Base-by-base conservation (phyloP, 64 coral and sea anemone genomes). In the Montipora sp. region DNA sequence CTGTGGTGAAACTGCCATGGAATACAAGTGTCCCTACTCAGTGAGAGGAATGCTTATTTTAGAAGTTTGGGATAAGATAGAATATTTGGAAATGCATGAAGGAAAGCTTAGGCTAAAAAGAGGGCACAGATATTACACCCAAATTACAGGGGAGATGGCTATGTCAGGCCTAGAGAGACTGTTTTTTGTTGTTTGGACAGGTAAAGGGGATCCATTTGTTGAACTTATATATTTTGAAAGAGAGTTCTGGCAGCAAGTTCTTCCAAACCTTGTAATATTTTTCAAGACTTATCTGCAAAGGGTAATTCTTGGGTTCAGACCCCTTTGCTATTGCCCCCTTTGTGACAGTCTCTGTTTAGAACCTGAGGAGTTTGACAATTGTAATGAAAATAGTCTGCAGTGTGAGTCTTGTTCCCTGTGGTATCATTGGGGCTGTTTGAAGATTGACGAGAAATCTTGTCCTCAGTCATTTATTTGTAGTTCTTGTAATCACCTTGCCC, bases 361-460 rank as follows among this genome's bases (percentile, higher is more conserved):
- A 81, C 79, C 78, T 10, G 92, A 93, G 15, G 91, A 93, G 27
- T 93, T 93, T 87, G 91, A 93, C 20, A 51, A 44, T 91, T 68
- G 73, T 15, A 49, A 73, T 2, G 78, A 91, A 19, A 51, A 83
- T 8, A 83, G 77, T 46, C 57, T 91, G 47, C 78, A 83, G 13
- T 75, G 67, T 20, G 45, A 82, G 18, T 73, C 18, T 36, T 91
- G 78, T 53, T n/a, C 8, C 5, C 10, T 72, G 27, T 81, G 89
- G 89, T 90, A 53, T 47, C 89, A 91, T 48, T 81, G 63, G 77
- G 75, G 5, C 20, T 81, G 89, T 71, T 12, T 63, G 1, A 63
- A 63, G 59, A 63, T 63, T 63, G 59, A 63, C 59, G 59, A 63
- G 59, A 63, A 63, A 63, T 90, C 81, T 83, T 91, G 89, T 91